Conservation (phyloP, 2,113 vertebrate species). For the Leuciscus idus region DNA sequence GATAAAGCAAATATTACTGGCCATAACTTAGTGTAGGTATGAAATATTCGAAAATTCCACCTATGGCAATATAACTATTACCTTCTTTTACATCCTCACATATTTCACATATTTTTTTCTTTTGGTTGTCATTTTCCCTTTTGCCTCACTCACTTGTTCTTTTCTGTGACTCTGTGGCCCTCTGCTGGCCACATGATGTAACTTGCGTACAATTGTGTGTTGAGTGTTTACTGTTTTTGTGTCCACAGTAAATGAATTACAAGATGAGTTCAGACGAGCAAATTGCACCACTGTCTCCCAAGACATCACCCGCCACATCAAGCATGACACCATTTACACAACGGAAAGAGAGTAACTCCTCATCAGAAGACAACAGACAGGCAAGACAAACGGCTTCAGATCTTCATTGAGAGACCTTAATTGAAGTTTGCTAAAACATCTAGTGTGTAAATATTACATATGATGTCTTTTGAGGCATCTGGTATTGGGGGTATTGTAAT, state of each 20-base stretch:
- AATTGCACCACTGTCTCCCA: background rate
- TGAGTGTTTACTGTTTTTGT: background rate
- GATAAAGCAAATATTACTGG: background rate
- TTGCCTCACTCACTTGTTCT: background rate
- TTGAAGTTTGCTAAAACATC: background rate
- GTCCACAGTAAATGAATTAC: background rate
- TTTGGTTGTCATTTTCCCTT: background rate
- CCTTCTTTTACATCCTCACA: background rate
- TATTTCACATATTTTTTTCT: background rate
- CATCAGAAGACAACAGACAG: slow-evolving; percentile 24
- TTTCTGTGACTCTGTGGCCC: background rate
- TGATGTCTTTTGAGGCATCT: background rate
- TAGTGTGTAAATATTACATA: background rate
- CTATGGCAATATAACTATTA: background rate
- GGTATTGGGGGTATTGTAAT: background rate
- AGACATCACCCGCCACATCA: slow-evolving; percentile 8
- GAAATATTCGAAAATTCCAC: background rate
- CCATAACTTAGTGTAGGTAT: background rate
- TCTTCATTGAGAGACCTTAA: too few relatives aligned
- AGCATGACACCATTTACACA: background rate
- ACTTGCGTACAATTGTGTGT: background rate
- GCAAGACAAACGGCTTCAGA: background rate
- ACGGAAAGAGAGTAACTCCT: slow-evolving; percentile 34
- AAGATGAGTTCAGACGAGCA: slow-evolving; percentile 50
- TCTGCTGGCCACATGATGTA: background rate